Evolutionary conservation across 2,797 vertebrate genomes (phyloP), one percentile per base, ranked within the genome.

Genomic region (Epinephelus coioides): DNA sequence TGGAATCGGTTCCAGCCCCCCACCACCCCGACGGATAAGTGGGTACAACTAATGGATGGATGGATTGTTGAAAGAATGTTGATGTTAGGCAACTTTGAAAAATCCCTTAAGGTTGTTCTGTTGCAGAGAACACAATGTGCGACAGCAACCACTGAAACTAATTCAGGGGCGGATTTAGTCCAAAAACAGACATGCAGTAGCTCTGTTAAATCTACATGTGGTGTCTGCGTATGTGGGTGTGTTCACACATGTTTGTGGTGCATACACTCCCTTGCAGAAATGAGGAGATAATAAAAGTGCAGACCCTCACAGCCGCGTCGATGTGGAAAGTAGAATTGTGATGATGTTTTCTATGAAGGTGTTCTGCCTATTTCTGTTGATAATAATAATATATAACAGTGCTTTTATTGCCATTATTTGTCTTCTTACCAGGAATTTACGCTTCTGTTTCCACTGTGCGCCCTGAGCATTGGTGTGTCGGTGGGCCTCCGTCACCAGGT

Each of bases 401-500:
- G 40, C 40, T 43, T 10, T 43, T 3, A 11, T 43, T 43, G 40
- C 2, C 40, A 3, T 43, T 43, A 12, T 43, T 3, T 34, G 34
- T 34, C 23, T 27, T 46, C 89, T 81, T 74, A 92, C 92, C 93
- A 94, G 92, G 88, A 99, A 99, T 96, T 99, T 99, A 94, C 98
- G 96, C 81, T 98, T 98, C 95, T 99, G 98, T 90, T 99, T 99
- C 98, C 98, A 99, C 88, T 98, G 98, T 89, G 97, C 96, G 92
- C 98, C 98, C 96, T 99, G 98, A 94, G 98, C 98, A 0, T 99
- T 99, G 92, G 98, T 99, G 93, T 98, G 97, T 73, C 97, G 96
- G 83, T 99, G 98, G 79, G 98, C 98, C 67, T 99, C 98, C 0
- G 98, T 99, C 87, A 98, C 98, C 63, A 97, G 90, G 21, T 95